These are phyloP conservation scores for Drosophila trapezifrons DNA, from an alignment of 1,140 invertebrate species.

Conservation along the genomic window DNA sequence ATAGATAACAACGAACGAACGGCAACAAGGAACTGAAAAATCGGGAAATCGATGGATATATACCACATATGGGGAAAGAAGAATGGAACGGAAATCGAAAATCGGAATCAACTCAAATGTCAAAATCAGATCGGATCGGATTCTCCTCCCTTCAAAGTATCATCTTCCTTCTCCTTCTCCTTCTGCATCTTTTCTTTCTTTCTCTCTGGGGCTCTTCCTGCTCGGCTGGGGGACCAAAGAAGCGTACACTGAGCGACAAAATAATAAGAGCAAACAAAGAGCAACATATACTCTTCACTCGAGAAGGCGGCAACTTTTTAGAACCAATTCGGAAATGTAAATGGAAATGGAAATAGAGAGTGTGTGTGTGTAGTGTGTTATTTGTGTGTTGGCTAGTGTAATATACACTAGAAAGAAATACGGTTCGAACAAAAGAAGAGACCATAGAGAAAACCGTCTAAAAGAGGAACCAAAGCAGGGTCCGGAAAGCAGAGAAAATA, in stretches of 20 bases:
- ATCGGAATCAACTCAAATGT: conserved; percentile 21
- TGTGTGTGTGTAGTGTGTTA: conserved; percentile 20
- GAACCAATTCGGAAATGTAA: conserved; percentile 11
- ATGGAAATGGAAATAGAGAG: conserved; percentile 9
- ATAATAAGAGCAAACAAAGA: conserved; percentile 47
- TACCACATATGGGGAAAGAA: conserved; percentile 21
- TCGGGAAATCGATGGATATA: conserved; percentile 25
- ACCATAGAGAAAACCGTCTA: conserved; percentile 7
- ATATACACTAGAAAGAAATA: conserved; percentile 20
- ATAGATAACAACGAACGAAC: conserved; percentile 36
- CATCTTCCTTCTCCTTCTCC: conserved; percentile 12
- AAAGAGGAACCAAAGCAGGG: conserved; percentile 2
- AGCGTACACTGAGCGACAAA: conserved; percentile 51
- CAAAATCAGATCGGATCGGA: conserved; percentile 20
- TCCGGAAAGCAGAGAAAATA: conserved; percentile 5
- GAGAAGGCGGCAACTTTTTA: conserved; percentile 16
- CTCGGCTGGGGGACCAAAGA: conserved; percentile 29
- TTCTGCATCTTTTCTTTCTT: background rate
- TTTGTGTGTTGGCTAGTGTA: conserved; percentile 27
- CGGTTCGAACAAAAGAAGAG: background rate
- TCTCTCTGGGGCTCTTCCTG: conserved; percentile 4
- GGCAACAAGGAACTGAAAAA: conserved; percentile 43
- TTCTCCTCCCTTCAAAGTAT: conserved; percentile 4
- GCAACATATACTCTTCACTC: conserved; percentile 25
- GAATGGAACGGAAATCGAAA: conserved; percentile 24